phyloP scores from a whole-genome alignment of 2,797 vertebrate genomes.

The Bradypus variegatus region DNA sequence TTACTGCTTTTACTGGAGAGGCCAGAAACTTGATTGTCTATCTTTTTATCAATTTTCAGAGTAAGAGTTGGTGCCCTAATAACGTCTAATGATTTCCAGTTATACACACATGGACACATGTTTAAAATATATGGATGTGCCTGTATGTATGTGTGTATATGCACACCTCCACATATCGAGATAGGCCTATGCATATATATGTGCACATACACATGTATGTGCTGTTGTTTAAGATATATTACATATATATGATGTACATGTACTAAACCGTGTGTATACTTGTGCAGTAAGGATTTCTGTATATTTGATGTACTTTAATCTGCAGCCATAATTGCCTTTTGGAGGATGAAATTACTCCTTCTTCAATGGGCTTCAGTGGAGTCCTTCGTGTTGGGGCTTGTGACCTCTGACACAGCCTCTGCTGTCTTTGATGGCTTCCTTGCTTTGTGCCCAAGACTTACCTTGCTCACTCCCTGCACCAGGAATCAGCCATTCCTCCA shows the following conservation, averaged over 20 bases:
- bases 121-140: background rate
- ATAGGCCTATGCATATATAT: background rate
- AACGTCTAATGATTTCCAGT: background rate
- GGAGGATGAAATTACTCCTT: background rate
- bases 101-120: background rate
- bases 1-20: background rate
- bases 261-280: background rate
- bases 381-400: background rate
- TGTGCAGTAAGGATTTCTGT: background rate
- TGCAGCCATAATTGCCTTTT: background rate
- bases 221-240: background rate
- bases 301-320: background rate
- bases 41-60: background rate
- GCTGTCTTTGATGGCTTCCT: background rate
- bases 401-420: background rate
- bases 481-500: background rate
- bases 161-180: background rate
- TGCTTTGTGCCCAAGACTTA: background rate
- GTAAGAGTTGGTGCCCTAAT: background rate
- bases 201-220: no score
- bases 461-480: background rate
- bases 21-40: background rate
- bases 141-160: background rate
- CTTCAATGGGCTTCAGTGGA: background rate
- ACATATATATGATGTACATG: background rate